A percentile compares a stretch with the other conserved stretches of the same genome.
These are phyloP conservation scores for Nestor notabilis DNA, from an alignment of 2,113 vertebrate species.

Conservation along the genomic window DNA sequence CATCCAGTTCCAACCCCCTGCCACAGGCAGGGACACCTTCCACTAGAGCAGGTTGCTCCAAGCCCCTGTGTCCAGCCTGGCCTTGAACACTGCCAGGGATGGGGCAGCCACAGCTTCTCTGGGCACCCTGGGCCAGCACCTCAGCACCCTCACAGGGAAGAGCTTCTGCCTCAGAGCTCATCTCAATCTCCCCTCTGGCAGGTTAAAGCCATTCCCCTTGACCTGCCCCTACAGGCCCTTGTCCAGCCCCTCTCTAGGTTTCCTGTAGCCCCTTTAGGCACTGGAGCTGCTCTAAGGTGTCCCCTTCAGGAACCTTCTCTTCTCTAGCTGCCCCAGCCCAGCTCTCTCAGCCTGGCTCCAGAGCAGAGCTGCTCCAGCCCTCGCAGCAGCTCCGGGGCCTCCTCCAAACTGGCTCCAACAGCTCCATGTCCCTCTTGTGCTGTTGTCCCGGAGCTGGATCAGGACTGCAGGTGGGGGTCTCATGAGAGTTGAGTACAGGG, in stretches of 20 bases:
- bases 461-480: background rate
- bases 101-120: no score
- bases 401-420: background rate
- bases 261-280: background rate
- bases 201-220: no score
- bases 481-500: background rate
- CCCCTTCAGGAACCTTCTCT: background rate
- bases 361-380: background rate
- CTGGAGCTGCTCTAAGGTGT: background rate
- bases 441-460: background rate
- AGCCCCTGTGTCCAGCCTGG: background rate
- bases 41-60: background rate
- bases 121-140: no score
- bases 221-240: no score
- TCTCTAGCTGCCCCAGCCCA: background rate
- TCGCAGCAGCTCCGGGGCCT: background rate
- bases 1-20: background rate
- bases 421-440: background rate
- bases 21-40: background rate
- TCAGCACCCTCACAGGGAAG: no score
- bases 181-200: no score
- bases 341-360: background rate
- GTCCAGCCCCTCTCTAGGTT: no score
- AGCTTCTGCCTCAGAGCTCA: no score
- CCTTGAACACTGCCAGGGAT: background rate